Base-by-base conservation (phyloP, 2,797 vertebrate genomes). In the Argentina silus region DNA sequence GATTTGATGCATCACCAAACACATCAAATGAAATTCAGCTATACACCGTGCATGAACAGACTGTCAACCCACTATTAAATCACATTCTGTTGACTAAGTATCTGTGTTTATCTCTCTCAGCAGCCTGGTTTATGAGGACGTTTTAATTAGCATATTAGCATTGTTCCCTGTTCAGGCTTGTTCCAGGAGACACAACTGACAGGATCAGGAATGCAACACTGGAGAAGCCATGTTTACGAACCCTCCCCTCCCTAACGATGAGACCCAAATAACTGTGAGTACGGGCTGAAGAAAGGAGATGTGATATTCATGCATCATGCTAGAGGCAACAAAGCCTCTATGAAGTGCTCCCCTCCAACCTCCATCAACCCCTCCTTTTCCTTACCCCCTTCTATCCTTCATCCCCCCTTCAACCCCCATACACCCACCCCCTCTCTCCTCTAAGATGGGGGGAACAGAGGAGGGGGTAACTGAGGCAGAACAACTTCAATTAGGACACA, bases 401-500 rank as follows among this genome's bases (percentile, higher is more conserved):
- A 80, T 72, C 61, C 80, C 83, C 56, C 60, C 51, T 66, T 62
- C 57, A 67, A 50, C 69, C 77, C 80, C 72, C 82, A 81, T 74
- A 80, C 82, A 81, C 53, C 70, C 43, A 59, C 55, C 59, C 59
- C 47, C 36, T 14, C 57, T 36, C 21, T 19, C 53, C 53, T 56
- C 17, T 17, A 17, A 78, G 76, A 72, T 71, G 80, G 73, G 78
- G 72, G 73, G 74, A 36, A 60, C 76, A 19, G 63, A 62, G 3
- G 43, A 17, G 71, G 81, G 71, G 86, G 85, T 71, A 78, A 73
- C 67, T 72, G 67, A 76, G 69, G 79, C 87, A 87, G 90, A 90
- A 90, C 87, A 92, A 92, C 90, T 90, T 91, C 90, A 92, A 93
- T 93, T 93, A 93, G 90, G 90, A 89, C 84, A 94, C 92, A 93